Conservation (phyloP, 1,140 invertebrate genomes). For the Ganaspis sp. region DNA sequence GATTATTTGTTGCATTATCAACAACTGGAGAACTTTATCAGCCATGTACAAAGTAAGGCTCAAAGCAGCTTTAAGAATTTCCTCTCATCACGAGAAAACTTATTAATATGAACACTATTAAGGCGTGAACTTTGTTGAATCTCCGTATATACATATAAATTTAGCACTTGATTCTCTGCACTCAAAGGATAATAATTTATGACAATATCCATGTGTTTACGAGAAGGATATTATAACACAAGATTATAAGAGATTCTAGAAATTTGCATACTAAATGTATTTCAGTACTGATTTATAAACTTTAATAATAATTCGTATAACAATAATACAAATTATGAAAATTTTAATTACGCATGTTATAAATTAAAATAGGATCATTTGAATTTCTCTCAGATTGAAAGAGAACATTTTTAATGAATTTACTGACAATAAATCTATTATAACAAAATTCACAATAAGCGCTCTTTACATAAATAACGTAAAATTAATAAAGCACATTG, state of each 20-base stretch:
- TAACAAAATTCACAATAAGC: background rate
- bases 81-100: background rate
- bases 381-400: too few relatives aligned
- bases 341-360: too few relatives aligned
- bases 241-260: too few relatives aligned
- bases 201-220: too few relatives aligned
- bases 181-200: too few relatives aligned
- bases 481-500: background rate
- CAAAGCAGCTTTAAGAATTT: constrained; percentile 2
- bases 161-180: background rate
- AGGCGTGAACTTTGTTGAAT: background rate
- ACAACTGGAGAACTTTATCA: background rate
- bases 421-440: background rate
- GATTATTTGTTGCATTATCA: background rate
- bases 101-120: background rate
- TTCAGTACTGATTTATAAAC: too few relatives aligned
- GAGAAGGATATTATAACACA: too few relatives aligned
- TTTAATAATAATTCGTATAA: too few relatives aligned
- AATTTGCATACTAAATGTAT: too few relatives aligned
- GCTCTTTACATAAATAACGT: background rate
- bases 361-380: too few relatives aligned
- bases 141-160: background rate
- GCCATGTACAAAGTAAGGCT: background rate
- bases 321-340: too few relatives aligned
- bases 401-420: too few relatives aligned